A percentile compares a stretch with the other conserved stretches of the same genome.
Conservation (phyloP, 2,113 vertebrate genomes). For the Tor tambroides region DNA sequence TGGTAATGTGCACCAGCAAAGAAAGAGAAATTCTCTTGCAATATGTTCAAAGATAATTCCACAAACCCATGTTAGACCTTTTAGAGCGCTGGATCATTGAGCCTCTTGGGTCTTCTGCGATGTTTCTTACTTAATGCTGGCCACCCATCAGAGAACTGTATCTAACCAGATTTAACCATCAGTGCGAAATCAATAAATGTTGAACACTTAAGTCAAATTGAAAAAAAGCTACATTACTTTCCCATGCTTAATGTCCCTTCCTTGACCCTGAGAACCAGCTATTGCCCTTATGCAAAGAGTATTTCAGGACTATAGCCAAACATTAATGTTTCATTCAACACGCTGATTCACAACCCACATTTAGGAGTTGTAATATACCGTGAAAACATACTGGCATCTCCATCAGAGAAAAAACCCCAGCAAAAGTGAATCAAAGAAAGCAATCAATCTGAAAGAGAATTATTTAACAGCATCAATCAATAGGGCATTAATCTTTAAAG, state of each 20-base stretch:
- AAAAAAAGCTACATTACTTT: slow-evolving; percentile 21
- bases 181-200: slow-evolving; percentile 31
- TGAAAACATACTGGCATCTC: neutral
- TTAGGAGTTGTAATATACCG: slow-evolving; percentile 2
- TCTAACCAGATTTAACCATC: slow-evolving; percentile 31
- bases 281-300: neutral
- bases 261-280: neutral
- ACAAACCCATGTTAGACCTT: neutral
- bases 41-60: slow-evolving; percentile 13
- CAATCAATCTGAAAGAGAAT: slow-evolving; percentile 57
- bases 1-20: slow-evolving; percentile 1
- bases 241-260: slow-evolving; percentile 11
- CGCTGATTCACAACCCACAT: neutral
- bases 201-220: slow-evolving; percentile 31
- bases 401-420: neutral
- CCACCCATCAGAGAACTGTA: slow-evolving; percentile 5
- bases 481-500: slow-evolving; percentile 57
- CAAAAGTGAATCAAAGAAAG: slow-evolving; percentile 35
- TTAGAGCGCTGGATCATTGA: neutral
- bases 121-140: slow-evolving; percentile 12
- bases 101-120: neutral
- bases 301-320: slow-evolving; percentile 26
- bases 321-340: neutral
- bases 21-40: neutral
- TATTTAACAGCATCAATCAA: slow-evolving; percentile 59